A percentile compares a stretch with the other conserved stretches of the same genome.
Conservation (phyloP, 2,113 vertebrate species). For the Potamarius usumacintae region DNA sequence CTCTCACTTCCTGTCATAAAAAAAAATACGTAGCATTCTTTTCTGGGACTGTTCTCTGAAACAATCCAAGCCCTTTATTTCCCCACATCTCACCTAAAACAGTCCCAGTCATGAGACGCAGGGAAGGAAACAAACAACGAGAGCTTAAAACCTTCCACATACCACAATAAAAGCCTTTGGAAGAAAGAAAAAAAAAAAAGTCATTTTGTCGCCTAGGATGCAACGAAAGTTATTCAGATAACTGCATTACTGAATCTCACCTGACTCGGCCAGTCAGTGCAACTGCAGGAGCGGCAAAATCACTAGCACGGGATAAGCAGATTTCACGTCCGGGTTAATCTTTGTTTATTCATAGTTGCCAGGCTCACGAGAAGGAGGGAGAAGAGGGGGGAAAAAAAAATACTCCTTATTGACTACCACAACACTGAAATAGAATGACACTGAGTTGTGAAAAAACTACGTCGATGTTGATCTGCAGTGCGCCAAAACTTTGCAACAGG, state of each 20-base stretch:
- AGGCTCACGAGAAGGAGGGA: not conserved
- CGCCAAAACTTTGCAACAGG: no score
- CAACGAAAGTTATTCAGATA: not conserved
- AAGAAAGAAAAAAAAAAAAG: not conserved
- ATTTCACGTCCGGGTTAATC: not conserved
- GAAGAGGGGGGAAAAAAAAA: not conserved
- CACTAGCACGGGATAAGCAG: not conserved
- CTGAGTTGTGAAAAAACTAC: no score
- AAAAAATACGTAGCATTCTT: slow-evolving; percentile 44
- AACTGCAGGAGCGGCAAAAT: not conserved
- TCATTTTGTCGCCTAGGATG: not conserved
- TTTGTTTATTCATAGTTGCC: slow-evolving; percentile 14
- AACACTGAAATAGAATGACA: no score
- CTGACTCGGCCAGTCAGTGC: not conserved
- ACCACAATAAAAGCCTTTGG: not conserved
- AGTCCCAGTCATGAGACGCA: slow-evolving; percentile 5
- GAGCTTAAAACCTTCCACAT: not conserved
- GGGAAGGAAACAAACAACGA: not conserved
- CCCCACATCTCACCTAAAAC: slow-evolving; percentile 15
- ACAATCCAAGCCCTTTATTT: slow-evolving; percentile 46
- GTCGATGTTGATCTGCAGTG: no score
- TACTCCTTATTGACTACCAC: not conserved
- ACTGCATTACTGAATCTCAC: not conserved
- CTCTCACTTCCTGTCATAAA: slow-evolving; percentile 54
- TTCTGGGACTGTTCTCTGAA: slow-evolving; percentile 39